These are phyloP conservation scores for Euzetes globulus DNA, from an alignment of 2,888 invertebrate genomes.

Conservation along the genomic window DNA sequence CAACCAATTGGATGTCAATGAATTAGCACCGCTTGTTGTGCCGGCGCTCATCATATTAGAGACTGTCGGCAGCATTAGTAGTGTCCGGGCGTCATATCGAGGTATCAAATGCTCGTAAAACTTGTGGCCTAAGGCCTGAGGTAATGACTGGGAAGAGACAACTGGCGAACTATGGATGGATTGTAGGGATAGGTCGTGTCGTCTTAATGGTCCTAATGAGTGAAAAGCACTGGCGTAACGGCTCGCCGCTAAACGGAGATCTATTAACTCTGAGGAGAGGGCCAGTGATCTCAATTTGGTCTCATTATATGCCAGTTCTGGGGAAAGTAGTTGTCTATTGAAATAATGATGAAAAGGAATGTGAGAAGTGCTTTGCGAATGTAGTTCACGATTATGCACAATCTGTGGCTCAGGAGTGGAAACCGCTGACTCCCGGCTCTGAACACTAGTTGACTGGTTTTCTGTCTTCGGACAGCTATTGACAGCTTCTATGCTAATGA, in stretches of 20 bases:
- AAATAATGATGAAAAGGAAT: background rate
- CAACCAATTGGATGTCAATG: conserved; percentile 19
- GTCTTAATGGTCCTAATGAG: background rate
- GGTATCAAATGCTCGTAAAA: conserved; percentile 19
- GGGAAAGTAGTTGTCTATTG: background rate
- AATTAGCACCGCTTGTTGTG: background rate
- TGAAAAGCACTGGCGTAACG: background rate
- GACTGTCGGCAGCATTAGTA: background rate
- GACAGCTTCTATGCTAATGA: background rate
- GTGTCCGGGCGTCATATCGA: background rate
- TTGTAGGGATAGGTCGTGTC: background rate
- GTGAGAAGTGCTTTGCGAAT: background rate
- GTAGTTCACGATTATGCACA: background rate
- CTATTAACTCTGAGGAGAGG: conserved; percentile 7
- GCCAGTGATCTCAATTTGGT: conserved; percentile 1
- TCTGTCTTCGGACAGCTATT: background rate
- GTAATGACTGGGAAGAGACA: background rate
- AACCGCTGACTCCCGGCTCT: background rate
- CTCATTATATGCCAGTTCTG: background rate
- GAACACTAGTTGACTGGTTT: background rate
- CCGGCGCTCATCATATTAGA: background rate
- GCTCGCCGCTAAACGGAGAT: conserved; percentile 1
- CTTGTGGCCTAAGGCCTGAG: background rate
- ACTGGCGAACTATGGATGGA: background rate
- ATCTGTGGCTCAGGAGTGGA: background rate